Evolutionary conservation across 2,797 vertebrate genomes (phyloP).

Genomic region (Takifugu ocellatus): DNA sequence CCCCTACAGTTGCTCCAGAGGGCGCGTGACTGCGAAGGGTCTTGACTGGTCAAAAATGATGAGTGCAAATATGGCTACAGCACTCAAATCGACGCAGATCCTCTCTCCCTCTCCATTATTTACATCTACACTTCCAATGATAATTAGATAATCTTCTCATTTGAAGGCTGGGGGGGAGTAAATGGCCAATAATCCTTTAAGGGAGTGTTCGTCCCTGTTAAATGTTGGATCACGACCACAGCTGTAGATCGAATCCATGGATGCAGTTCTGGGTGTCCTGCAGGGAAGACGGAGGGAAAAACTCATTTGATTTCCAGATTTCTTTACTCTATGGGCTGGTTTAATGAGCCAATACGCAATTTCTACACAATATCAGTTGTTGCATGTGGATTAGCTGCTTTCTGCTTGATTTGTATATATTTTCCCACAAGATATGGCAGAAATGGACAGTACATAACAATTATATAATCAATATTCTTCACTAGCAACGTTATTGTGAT

Average conservation of each 20-base stretch:
- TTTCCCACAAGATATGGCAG: no score
- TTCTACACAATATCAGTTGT: no score
- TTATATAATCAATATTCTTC: no score
- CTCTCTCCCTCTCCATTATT: conserved; percentile 5
- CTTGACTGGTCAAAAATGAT: conserved; percentile 42
- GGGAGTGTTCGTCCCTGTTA: conserved; percentile 19
- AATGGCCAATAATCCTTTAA: conserved; percentile 17
- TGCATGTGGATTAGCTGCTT: no score
- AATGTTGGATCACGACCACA: conserved; percentile 17
- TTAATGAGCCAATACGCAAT: no score
- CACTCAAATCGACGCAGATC: background rate
- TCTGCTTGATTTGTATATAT: no score
- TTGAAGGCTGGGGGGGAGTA: conserved; percentile 5
- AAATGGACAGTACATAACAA: no score
- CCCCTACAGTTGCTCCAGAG: no score
- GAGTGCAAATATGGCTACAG: conserved; percentile 21
- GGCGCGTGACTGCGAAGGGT: conserved; percentile 12
- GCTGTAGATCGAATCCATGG: conserved; percentile 17
- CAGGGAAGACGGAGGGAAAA: conserved; percentile 32
- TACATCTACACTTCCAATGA: conserved; percentile 10
- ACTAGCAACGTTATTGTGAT: no score
- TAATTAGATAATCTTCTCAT: conserved; percentile 25
- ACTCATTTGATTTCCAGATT: conserved; percentile 34
- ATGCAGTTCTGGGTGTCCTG: conserved; percentile 26
- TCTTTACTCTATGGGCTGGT: conserved; percentile 12